Evolutionary conservation across 2,797 vertebrate species (phyloP).

Genomic region (Taenioides sp.): DNA sequence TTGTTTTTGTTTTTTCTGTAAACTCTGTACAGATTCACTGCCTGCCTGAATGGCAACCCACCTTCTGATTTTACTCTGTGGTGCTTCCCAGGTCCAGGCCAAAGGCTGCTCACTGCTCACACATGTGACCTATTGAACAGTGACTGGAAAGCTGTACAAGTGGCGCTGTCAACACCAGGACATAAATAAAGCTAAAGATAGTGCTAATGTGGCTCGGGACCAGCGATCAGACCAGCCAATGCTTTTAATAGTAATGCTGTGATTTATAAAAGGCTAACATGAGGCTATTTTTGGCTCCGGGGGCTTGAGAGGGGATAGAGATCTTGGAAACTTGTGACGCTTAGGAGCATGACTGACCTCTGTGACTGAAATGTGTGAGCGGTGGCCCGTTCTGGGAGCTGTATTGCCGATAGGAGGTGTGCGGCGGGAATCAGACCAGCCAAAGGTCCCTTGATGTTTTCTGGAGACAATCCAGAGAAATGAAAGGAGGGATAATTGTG

Average conservation of each 20-base stretch:
- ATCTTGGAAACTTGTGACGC: slow-evolving; percentile 80
- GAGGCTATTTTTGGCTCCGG: slow-evolving; percentile 82
- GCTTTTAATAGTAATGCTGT: slow-evolving; percentile 91
- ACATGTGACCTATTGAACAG: slow-evolving; percentile 77
- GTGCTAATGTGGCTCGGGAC: slow-evolving; percentile 73
- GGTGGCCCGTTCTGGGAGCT: slow-evolving; percentile 56
- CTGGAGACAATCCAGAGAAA: slow-evolving; percentile 60
- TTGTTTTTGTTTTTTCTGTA: not conserved
- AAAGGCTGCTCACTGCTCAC: slow-evolving; percentile 41
- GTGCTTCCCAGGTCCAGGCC: slow-evolving; percentile 67
- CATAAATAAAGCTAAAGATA: slow-evolving; percentile 89
- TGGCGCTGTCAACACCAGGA: slow-evolving; percentile 84
- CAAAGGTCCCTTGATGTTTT: slow-evolving; percentile 55
- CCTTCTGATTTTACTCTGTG: slow-evolving; percentile 47
- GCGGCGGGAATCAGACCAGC: slow-evolving; percentile 51
- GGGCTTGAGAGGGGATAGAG: slow-evolving; percentile 49
- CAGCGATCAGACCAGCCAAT: slow-evolving; percentile 72
- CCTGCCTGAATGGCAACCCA: not conserved
- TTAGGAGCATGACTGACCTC: slow-evolving; percentile 75
- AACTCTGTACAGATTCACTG: not conserved
- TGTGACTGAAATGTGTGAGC: slow-evolving; percentile 69
- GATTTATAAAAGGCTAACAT: slow-evolving; percentile 84
- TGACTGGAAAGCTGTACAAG: slow-evolving; percentile 82
- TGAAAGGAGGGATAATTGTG: slow-evolving; percentile 49
- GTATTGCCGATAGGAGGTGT: slow-evolving; percentile 64